A percentile compares a stretch with the other conserved stretches of the same genome.
phyloP scores from a whole-genome alignment of 2,113 vertebrate species.

The Diphyllodes magnificus region DNA sequence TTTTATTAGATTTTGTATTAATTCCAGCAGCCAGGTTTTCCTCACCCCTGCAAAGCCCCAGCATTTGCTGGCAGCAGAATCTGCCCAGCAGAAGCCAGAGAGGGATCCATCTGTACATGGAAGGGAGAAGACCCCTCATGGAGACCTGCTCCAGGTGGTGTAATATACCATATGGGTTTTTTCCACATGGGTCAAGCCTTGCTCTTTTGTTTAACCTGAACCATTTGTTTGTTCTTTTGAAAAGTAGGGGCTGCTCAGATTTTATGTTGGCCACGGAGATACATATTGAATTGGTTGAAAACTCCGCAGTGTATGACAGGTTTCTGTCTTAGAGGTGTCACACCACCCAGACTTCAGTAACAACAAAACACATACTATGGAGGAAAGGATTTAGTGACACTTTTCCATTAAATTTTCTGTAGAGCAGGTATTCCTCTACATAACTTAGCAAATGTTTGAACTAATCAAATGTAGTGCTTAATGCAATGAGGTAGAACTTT shows the following conservation, averaged over 20 bases:
- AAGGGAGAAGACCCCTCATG: neutral
- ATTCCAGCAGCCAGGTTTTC: neutral
- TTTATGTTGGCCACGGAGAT: neutral
- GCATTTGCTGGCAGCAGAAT: neutral
- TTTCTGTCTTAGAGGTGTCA: neutral
- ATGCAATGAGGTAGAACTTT: neutral
- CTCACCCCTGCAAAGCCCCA: neutral
- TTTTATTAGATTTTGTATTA: neutral
- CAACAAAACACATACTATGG: neutral
- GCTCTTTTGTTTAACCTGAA: neutral
- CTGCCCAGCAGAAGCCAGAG: neutral
- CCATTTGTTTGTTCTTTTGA: neutral
- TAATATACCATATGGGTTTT: neutral
- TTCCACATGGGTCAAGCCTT: neutral
- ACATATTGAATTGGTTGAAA: neutral
- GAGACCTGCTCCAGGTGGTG: neutral
- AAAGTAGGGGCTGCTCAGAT: neutral
- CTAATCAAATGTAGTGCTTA: neutral
- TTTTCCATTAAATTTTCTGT: neutral
- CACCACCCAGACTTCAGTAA: neutral
- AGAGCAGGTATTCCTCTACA: neutral
- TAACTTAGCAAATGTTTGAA: neutral
- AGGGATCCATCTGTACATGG: neutral
- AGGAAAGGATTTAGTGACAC: neutral
- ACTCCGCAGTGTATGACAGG: neutral